Base-by-base conservation (phyloP, 2,797 vertebrate species). In the Acropternis orthonyx region DNA sequence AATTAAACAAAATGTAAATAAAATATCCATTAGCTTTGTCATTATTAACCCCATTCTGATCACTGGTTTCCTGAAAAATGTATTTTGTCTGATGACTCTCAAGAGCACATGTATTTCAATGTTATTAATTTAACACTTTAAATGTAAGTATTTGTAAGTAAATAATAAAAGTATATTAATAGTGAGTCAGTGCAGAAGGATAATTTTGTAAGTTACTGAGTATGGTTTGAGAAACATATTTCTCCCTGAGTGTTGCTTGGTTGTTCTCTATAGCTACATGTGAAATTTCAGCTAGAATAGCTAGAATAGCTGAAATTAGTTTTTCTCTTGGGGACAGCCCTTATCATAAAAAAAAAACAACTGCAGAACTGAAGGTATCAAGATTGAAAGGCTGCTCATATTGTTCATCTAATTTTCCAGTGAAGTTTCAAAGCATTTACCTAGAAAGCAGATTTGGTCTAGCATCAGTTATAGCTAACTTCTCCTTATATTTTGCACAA, bases 211-310 rank as follows among this genome's bases (percentile, higher is more conserved):
- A 74, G 46, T 48, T 66, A 27, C 14, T 44, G 34, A 30, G 2
- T 30, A 34, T 3, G 41, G 4, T 48, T 68, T 66, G 51, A 63
- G 22, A 80, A 79, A 43, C 23, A 1, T 32, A 39, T 65, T 88
- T 28, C 20, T 68, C 3, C 3, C 30, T 89, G 41, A 11, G 2
- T 56, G 18, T 61, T 56, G 6, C 21, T 48, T 43, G 17, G 24
- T 44, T 2, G 0, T 71, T 71, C 23, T 14, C 24, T 39, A 30
- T 28, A 74, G 4, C 4, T 55, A 18, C 19, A 24, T 1, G 0
- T 4, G 2, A 52, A 72, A 56, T 67, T 78, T 79, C n/a, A 65
- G 4, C 30, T 39, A 39, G 39, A n/a, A n/a, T n/a, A n/a, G n/a
- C n/a, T 68, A 30, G 19, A 68, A 72, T 10, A 63, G 9, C 0